Percentiles rank a stretch among this genome's conserved stretches.
These are phyloP conservation scores for Lonchura striata DNA, from an alignment of 2,113 vertebrate species.

Conservation along the genomic window DNA sequence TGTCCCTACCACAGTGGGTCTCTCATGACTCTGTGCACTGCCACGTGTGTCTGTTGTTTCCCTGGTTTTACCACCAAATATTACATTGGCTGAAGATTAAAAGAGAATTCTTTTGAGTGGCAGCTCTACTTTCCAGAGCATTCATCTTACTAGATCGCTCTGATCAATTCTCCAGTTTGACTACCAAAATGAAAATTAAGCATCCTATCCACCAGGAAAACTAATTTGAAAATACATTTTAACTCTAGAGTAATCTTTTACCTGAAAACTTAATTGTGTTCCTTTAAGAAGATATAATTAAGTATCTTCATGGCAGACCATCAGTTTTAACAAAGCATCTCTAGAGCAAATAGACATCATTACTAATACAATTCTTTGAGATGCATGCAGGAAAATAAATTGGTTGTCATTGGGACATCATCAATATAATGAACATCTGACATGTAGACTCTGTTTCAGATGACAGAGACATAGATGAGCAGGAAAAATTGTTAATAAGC, in stretches of 20 bases:
- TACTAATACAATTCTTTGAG: slow-evolving; percentile 49
- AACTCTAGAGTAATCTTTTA: slow-evolving; percentile 48
- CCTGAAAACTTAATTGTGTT: slow-evolving; percentile 55
- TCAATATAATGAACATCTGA: slow-evolving; percentile 54
- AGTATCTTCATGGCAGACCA: slow-evolving; percentile 42
- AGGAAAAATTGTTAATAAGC: slow-evolving; percentile 30
- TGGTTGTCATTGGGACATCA: slow-evolving; percentile 53
- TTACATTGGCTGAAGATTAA: background rate
- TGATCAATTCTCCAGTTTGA: slow-evolving; percentile 10
- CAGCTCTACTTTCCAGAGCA: background rate
- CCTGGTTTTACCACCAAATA: background rate
- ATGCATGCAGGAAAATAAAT: slow-evolving; percentile 63
- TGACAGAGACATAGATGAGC: background rate
- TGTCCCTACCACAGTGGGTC: background rate
- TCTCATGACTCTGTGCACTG: background rate
- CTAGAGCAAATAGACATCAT: slow-evolving; percentile 33
- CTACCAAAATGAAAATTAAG: slow-evolving; percentile 48
- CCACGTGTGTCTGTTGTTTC: background rate
- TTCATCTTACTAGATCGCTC: background rate
- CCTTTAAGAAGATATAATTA: slow-evolving; percentile 65
- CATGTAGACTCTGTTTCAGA: slow-evolving; percentile 20
- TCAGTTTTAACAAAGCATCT: slow-evolving; percentile 44
- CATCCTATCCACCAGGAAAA: slow-evolving; percentile 8
- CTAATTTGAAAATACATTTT: slow-evolving; percentile 43
- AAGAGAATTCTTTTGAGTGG: background rate